Conservation (phyloP, 2,797 vertebrate species). For the Linurgus olivaceus region DNA sequence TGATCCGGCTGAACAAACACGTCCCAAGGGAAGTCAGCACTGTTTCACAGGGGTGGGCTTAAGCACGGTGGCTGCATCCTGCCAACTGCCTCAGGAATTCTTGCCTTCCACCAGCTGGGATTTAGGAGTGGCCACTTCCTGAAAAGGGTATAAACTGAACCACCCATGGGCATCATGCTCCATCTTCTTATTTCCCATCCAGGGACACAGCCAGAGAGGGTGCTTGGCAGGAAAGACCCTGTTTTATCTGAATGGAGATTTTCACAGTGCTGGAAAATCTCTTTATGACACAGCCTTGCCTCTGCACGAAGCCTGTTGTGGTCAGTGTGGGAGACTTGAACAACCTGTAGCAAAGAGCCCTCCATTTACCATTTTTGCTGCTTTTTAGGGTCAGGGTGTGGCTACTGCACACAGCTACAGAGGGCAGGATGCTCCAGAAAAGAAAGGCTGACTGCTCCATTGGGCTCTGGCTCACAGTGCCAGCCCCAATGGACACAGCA, state of each 20-base stretch:
- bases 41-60: neutral
- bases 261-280: neutral
- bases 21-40: neutral
- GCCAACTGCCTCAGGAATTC: neutral
- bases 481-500: neutral
- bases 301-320: neutral
- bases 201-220: neutral
- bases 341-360: neutral
- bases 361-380: neutral
- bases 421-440: neutral
- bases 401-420: neutral
- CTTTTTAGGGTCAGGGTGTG: neutral
- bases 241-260: neutral
- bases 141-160: neutral
- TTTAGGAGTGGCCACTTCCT: neutral
- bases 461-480: neutral
- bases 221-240: neutral
- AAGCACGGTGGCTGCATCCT: neutral
- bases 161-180: neutral
- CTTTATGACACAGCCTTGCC: neutral
- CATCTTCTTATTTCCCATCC: neutral
- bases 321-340: neutral
- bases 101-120: neutral
- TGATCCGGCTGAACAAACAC: neutral
- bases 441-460: neutral